Percentiles rank a stretch among this genome's conserved stretches.
phyloP scores from a whole-genome alignment of 1,140 invertebrate genomes.

The Phocides pigmalion region DNA sequence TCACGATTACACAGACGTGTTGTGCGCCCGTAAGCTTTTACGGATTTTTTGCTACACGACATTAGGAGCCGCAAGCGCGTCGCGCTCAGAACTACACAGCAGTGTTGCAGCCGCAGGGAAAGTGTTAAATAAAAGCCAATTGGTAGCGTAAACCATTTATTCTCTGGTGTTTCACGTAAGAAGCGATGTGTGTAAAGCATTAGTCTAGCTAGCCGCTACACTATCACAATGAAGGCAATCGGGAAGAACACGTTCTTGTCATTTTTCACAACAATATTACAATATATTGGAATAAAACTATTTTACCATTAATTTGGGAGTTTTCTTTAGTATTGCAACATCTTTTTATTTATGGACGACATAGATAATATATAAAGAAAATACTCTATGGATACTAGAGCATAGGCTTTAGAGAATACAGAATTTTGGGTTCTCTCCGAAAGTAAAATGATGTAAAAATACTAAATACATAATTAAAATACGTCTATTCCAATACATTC shows the following conservation, averaged over 20 bases:
- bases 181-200: slow-evolving; percentile 39
- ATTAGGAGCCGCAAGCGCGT: neutral
- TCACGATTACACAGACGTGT: too few relatives aligned
- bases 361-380: neutral
- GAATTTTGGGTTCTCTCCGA: neutral
- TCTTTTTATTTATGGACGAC: neutral
- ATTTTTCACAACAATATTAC: neutral
- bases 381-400: neutral
- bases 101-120: too few relatives aligned
- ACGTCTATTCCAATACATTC: neutral
- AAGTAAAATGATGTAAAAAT: neutral
- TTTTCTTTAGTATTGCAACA: neutral
- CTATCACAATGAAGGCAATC: slow-evolving; percentile 47
- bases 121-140: slow-evolving; percentile 38
- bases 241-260: slow-evolving; percentile 45
- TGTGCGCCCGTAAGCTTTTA: too few relatives aligned
- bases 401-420: too few relatives aligned
- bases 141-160: slow-evolving; percentile 32
- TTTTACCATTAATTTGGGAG: neutral
- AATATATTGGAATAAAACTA: neutral
- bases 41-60: too few relatives aligned
- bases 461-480: neutral
- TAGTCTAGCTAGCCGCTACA: slow-evolving; percentile 37
- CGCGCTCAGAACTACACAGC: too few relatives aligned
- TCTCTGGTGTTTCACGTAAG: slow-evolving; percentile 24